Percentiles rank a stretch among this genome's conserved stretches.
Evolutionary conservation across 2,113 vertebrate species (phyloP).

Genomic region (Monopterus albus): DNA sequence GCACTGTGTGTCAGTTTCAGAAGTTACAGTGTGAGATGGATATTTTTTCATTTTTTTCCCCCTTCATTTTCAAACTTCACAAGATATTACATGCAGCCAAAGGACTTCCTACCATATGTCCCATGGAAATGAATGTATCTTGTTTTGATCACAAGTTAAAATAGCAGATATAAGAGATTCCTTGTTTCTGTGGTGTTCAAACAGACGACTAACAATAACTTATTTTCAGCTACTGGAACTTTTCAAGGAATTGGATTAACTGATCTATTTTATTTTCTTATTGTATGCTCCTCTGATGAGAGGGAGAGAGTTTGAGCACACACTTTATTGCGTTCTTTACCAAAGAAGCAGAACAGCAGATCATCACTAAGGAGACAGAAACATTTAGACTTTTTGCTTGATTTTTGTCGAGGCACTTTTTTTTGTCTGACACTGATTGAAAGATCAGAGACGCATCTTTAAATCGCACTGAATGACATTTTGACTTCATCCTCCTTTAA

Average conservation of each 20-base stretch:
- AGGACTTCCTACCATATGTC: conserved; percentile 35
- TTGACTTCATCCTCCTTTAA: too few species aligned
- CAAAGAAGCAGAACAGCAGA: neutral
- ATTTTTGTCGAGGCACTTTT: neutral
- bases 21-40: conserved; percentile 1
- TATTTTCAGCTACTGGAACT: neutral
- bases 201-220: neutral
- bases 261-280: too few species aligned
- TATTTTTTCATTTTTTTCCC: conserved; percentile 24
- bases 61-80: conserved; percentile 44
- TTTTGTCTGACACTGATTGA: too few species aligned
- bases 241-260: too few species aligned
- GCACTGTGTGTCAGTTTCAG: neutral
- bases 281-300: neutral
- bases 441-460: too few species aligned
- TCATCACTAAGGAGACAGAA: neutral
- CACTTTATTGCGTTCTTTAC: neutral
- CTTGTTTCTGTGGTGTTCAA: conserved; percentile 45
- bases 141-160: conserved; percentile 61
- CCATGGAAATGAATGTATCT: conserved; percentile 46
- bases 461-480: too few species aligned
- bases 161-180: conserved; percentile 40
- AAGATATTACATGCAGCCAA: conserved; percentile 48
- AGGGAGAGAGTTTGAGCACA: too few species aligned
- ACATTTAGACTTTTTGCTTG: too few species aligned